phyloP scores from a whole-genome alignment of 2,888 invertebrate species.

The Deilephila elpenor region DNA sequence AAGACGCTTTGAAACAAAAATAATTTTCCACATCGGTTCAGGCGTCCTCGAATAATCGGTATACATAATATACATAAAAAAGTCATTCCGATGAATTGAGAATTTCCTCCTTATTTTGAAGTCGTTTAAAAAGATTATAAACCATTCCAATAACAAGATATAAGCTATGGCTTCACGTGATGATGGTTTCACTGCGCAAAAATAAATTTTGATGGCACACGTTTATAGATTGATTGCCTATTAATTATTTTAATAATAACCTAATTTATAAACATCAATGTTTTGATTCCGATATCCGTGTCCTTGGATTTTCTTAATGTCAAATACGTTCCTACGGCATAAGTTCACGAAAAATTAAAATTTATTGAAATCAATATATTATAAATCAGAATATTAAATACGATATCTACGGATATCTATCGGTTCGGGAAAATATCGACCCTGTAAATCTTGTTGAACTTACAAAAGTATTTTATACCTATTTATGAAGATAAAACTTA shows the following conservation, averaged over 20 bases:
- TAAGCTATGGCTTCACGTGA: background rate
- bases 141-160: too few species aligned
- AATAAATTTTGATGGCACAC: background rate
- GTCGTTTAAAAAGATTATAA: too few species aligned
- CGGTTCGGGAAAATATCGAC: too few species aligned
- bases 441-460: too few species aligned
- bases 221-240: conserved; percentile 5
- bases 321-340: background rate
- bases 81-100: too few species aligned
- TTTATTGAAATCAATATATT: background rate
- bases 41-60: too few species aligned
- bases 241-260: conserved; percentile 4
- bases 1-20: too few species aligned
- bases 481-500: too few species aligned
- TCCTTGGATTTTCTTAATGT: conserved; percentile 11
- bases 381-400: background rate
- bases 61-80: too few species aligned
- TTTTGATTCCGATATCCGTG: background rate
- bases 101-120: too few species aligned
- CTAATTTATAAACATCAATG: conserved; percentile 4
- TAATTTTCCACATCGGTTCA: too few species aligned
- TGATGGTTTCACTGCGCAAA: background rate
- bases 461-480: too few species aligned
- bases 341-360: background rate
- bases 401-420: background rate